These are phyloP conservation scores for Hylaeus anthracinus DNA, from an alignment of 1,140 invertebrate genomes.

Conservation along the genomic window DNA sequence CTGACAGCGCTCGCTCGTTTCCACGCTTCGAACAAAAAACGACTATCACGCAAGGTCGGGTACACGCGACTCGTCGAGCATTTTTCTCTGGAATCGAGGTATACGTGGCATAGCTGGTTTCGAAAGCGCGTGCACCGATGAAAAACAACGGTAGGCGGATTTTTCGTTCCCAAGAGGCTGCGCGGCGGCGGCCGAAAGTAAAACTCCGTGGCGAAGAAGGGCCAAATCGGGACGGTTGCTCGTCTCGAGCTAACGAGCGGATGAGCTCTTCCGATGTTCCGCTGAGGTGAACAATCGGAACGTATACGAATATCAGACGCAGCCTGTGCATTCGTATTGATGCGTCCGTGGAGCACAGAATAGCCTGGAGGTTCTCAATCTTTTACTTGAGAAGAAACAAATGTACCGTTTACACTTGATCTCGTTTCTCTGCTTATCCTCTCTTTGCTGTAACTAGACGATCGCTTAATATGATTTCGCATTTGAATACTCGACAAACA, in stretches of 20 bases:
- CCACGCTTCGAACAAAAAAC: background rate
- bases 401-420: no score
- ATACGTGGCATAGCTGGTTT: no score
- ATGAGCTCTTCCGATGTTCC: slow-evolving; percentile 77
- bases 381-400: background rate
- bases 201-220: slow-evolving; percentile 12
- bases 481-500: no score
- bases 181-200: slow-evolving; percentile 27
- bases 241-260: slow-evolving; percentile 67
- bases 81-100: no score
- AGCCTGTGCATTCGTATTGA: slow-evolving; percentile 32
- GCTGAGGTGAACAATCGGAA: slow-evolving; percentile 75
- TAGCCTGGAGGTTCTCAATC: slow-evolving; percentile 29
- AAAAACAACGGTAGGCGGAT: background rate
- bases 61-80: no score
- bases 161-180: background rate
- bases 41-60: no score
- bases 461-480: no score
- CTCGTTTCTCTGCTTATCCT: no score
- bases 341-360: slow-evolving; percentile 4
- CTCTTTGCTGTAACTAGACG: no score
- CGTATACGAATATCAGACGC: slow-evolving; percentile 70
- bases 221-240: slow-evolving; percentile 48
- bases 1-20: background rate
- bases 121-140: background rate